These are phyloP conservation scores for Arbacia lixula DNA, from an alignment of 53 echinoderm and acorn worm genomes.

Conservation along the genomic window DNA sequence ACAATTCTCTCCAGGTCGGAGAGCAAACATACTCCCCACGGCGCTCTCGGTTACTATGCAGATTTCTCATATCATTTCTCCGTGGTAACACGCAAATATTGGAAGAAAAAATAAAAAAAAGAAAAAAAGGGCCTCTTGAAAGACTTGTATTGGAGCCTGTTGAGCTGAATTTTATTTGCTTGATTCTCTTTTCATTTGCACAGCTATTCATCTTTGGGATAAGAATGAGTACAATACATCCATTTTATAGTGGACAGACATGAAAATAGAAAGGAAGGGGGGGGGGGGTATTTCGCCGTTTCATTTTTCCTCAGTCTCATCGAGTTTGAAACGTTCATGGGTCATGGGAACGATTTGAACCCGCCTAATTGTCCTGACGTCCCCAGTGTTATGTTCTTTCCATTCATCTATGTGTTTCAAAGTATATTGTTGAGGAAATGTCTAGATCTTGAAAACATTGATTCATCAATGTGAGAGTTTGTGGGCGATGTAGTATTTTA, in stretches of 20 bases:
- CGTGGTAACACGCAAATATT: conserved; percentile 8
- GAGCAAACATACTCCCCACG: conserved; percentile 36
- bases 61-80: conserved; percentile 29
- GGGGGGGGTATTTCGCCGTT: background rate
- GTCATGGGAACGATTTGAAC: too few relatives aligned
- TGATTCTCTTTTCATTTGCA: conserved; percentile 24
- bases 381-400: too few relatives aligned
- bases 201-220: conserved; percentile 33
- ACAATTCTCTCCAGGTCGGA: conserved; percentile 19
- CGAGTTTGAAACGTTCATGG: too few relatives aligned
- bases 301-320: too few relatives aligned
- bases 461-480: too few relatives aligned
- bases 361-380: too few relatives aligned
- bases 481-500: too few relatives aligned
- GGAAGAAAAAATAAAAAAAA: conserved; percentile 9
- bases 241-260: conserved; percentile 25
- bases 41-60: conserved; percentile 44
- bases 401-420: too few relatives aligned
- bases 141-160: conserved; percentile 21
- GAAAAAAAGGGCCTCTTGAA: background rate
- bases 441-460: too few relatives aligned
- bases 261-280: conserved; percentile 17
- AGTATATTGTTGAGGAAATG: too few relatives aligned
- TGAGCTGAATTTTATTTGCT: conserved; percentile 14
- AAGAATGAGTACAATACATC: conserved; percentile 13